Conservation (phyloP, 2,888 invertebrate species). For the Euplexia lucipara region DNA sequence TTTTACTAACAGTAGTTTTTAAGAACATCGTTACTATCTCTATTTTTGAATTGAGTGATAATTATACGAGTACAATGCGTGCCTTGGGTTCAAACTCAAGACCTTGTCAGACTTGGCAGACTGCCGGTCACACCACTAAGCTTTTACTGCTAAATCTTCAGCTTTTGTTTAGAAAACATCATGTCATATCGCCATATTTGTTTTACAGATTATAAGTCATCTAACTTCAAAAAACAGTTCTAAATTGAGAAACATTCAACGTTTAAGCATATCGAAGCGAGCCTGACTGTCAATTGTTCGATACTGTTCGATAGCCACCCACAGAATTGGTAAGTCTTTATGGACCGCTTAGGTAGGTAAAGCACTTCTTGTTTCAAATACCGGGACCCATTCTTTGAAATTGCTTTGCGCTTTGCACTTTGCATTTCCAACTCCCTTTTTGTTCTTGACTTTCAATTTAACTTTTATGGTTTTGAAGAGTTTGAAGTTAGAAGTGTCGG, state of each 20-base stretch:
- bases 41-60: too few relatives aligned
- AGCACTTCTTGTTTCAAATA: slow-evolving; percentile 68
- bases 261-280: slow-evolving; percentile 26
- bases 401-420: slow-evolving; percentile 70
- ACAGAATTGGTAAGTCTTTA: slow-evolving; percentile 46
- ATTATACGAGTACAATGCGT: too few relatives aligned
- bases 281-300: slow-evolving; percentile 60
- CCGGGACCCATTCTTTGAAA: slow-evolving; percentile 64
- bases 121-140: too few relatives aligned
- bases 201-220: too few relatives aligned
- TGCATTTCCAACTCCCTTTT: slow-evolving; percentile 67
- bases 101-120: too few relatives aligned
- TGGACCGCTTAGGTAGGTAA: slow-evolving; percentile 63
- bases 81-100: too few relatives aligned
- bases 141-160: too few relatives aligned
- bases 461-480: slow-evolving; percentile 64
- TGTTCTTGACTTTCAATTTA: slow-evolving; percentile 67
- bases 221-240: slow-evolving; percentile 23
- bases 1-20: too few relatives aligned
- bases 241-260: slow-evolving; percentile 28
- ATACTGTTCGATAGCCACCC: slow-evolving; percentile 46
- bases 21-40: too few relatives aligned
- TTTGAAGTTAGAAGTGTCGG: slow-evolving; percentile 39
- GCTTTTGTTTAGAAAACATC: too few relatives aligned
- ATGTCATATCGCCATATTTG: too few relatives aligned